Base-by-base conservation (phyloP, 2,797 vertebrate genomes). In the Pelodytes ibericus region DNA sequence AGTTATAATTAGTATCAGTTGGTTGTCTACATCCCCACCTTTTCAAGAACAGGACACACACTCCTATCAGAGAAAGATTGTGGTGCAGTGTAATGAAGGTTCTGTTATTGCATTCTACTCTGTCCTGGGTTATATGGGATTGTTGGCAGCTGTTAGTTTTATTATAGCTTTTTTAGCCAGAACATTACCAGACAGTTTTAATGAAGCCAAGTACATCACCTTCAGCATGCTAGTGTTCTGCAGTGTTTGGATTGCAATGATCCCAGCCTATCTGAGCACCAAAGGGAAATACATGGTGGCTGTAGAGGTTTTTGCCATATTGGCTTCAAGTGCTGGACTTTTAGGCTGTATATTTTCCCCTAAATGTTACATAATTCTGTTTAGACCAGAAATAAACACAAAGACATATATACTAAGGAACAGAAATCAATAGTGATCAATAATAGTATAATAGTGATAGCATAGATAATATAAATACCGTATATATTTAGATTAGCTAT, bases 331-430 rank as follows among this genome's bases (percentile, higher is more conserved):
- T 29, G 53, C 62, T 0, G 63, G 75, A 2, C 44, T 78, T 3
- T 20, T 78, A 15, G 18, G 2, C 10, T 78, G 62, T 11, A 62
- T 72, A 0, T 72, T 78, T 53, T 72, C 72, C 20, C 69, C 75
- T 51, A 78, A 78, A 49, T 77, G 75, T 51, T 78, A 72, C 15
- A 78, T 78, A 15, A 78, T 78, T n/a, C 33, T 78, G 24, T 67
- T 67, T 1, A 36, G 25, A 22, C 75, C 75, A 18, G 70, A 80
- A 13, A 41, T 65, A 53, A 80, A 80, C 73, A 80, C 61, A 20
- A 71, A 67, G 16, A n/a, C n/a, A n/a, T n/a, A n/a, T n/a, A n/a
- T n/a, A n/a, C n/a, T n/a, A n/a, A n/a, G n/a, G n/a, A n/a, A n/a
- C n/a, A n/a, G n/a, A n/a, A n/a, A n/a, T n/a, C n/a, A n/a, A n/a